Evolutionary conservation across 2,797 vertebrate genomes (phyloP), one percentile per base, ranked within the genome.

Genomic region (Paratrypauchen microcephalus): DNA sequence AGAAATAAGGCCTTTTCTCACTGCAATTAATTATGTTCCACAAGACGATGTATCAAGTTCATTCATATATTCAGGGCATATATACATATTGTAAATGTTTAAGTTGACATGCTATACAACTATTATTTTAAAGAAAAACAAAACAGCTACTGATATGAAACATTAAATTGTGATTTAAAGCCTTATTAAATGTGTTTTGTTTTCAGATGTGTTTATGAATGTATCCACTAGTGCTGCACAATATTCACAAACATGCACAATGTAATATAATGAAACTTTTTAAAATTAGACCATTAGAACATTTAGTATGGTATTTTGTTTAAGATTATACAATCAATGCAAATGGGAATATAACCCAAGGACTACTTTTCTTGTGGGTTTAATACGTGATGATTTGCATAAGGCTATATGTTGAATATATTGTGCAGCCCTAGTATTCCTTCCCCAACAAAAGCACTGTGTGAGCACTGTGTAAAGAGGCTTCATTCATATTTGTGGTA

Each of bases 1-100:
- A 7, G 69, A 41, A 71, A 69, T 9, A 67, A 72, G 52, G 81
- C 74, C 68, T 79, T 86, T 81, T 78, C 70, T 79, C 75, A 78
- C 82, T 83, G 84, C 83, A 82, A 76, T 74, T 47, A 61, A 68
- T 3, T 45, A 11, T 41, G 13, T 66, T 69, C 76, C 73, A 65
- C 72, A 72, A 66, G 73, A 70, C 72, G 56, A 54, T 61, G 24
- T 32, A 73, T 24, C 36, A 21, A 63, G 39, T 65, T 19, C 3
- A 65, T 28, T 65, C 24, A n/a, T 50, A 13, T 62, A 41, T 62
- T 50, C 47, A 65, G 63, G 63, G 45, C 45, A 28, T 26, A 13
- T 65, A 48, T 47, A 45, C 63, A 48, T 48, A 64, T 63, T 21
- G 19, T 47, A 47, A 64, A 26, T 64, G 41, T 24, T 1, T 4